Base-by-base conservation (phyloP, 35 echinoderm and acorn worm genomes). In the Heliocidaris erythrogramma region DNA sequence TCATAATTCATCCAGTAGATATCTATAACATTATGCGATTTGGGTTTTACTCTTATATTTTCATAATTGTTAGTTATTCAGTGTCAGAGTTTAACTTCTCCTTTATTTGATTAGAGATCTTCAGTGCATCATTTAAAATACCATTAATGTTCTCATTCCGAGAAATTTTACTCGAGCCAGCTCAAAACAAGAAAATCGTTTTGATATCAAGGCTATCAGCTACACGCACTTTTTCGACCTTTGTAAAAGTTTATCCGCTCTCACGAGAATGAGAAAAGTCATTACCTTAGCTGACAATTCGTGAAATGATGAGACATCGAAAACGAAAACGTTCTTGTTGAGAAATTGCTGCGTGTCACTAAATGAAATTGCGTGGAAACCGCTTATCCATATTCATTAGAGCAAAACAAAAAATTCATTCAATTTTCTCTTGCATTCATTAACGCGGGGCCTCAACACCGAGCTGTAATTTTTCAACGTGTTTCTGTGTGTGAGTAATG, bases 351-450 rank as follows among this genome's bases (percentile, higher is more conserved):
- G 21, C 65, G 65, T 78, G 65, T 78, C 65, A 78, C 65, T 78
- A 78, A 78, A 78, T 78, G 21, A 78, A 78, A 78, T 78, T 78
- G 65, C 65, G 21, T n/a, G 65, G 65, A 78, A 78, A 78, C 65
- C 65, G 65, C 65, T 78, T 78, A 78, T 78, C 65, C 18, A 78
- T 78, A 78, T 78, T n/a, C 65, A 78, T 78, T 78, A 78, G 7
- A 24, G 21, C 65, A 78, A 78, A 78, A 78, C 65, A 78, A 78
- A 78, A 59, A 78, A 78, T 78, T 78, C 65, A 78, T 78, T 78
- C 65, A 78, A 78, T 78, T 78, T 78, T 78, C 65, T n/a, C 65
- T 78, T n/a, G 65, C 65, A 78, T 78, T 78, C 65, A 78, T 78
- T 78, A 78, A n/a, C 35, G 17, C 18, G 27, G 27, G 65, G 65